phyloP scores from a whole-genome alignment of 2,797 vertebrate species.

The Poecilia picta region DNA sequence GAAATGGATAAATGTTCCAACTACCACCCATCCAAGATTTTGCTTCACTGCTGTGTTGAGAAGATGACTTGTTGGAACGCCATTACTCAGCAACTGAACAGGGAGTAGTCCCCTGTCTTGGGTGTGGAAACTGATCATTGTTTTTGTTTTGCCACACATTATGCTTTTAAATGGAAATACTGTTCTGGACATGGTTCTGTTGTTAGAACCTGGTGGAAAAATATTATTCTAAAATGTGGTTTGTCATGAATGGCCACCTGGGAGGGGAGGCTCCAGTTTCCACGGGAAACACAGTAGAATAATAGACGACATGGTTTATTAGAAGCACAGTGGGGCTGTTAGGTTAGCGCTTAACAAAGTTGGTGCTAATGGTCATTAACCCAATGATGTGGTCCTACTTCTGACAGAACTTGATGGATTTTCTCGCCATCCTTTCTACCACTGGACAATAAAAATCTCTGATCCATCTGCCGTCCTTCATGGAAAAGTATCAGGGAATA shows the following conservation, averaged over 20 bases:
- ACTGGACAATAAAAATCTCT: slow-evolving; percentile 3
- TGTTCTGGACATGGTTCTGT: background rate
- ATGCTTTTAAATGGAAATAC: slow-evolving; percentile 18
- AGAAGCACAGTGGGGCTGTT: slow-evolving; percentile 4
- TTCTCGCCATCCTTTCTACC: background rate
- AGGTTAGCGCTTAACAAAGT: slow-evolving; percentile 17
- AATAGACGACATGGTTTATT: slow-evolving; percentile 30
- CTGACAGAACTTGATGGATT: background rate
- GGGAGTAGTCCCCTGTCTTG: slow-evolving; percentile 24
- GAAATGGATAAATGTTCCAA: slow-evolving; percentile 46
- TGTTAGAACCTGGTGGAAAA: slow-evolving; percentile 28
- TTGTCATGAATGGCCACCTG: slow-evolving; percentile 19
- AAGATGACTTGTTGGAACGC: slow-evolving; percentile 28
- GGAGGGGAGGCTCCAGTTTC: slow-evolving; percentile 29
- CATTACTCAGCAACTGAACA: slow-evolving; percentile 38
- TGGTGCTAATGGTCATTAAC: slow-evolving; percentile 11
- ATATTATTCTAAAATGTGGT: slow-evolving; percentile 26
- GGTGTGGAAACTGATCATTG: slow-evolving; percentile 5
- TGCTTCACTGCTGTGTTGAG: slow-evolving; percentile 33
- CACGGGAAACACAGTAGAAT: slow-evolving; percentile 34
- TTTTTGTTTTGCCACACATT: slow-evolving; percentile 7
- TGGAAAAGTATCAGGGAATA: background rate
- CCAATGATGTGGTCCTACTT: too few species aligned
- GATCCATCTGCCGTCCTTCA: slow-evolving; percentile 1
- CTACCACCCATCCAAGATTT: slow-evolving; percentile 48